Base-by-base conservation (phyloP, 2,888 invertebrate genomes). In the Malthinus flaveolus region DNA sequence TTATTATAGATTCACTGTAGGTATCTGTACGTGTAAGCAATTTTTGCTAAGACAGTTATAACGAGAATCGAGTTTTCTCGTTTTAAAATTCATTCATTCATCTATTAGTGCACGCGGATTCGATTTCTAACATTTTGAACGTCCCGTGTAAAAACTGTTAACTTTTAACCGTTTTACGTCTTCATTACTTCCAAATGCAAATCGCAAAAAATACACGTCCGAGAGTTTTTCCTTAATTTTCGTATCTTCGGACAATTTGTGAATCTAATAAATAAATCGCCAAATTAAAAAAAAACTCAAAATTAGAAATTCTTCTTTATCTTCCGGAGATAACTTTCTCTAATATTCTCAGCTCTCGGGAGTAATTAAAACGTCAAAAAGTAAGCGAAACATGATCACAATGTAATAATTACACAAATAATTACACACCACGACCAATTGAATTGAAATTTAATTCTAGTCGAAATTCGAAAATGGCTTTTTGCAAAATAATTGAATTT, bases 1-100 rank as follows among this genome's bases (percentile, higher is more conserved):
- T 52, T 53, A 52, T 51, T 54, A 49, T 53, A 49, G 59, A 54
- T 54, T 48, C 54, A 39, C 54, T 37, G 42, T 47, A 48, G 48
- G 47, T 39, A 42, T 5, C 3, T 23, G 23, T 23, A 23, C 2
- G 23, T n/a, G n/a, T n/a, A 42, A 44, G 52, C 52, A 47, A 54
- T 54, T 42, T 54, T 46, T 48, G 45, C 34, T 37, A 37, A 54
- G n/a, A 54, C 54, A 54, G 54, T 54, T 54, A 54, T 47, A 39
- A 35, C n/a, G 33, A 46, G 37, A 49, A 42, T 23, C 23, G 36
- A 37, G 45, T 15, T 35, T 10, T 48, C 48, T 32, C 13, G 44
- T 39, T 50, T 51, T 33, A 39, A 33, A 39, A 42, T 42, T 15
- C 44, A 44, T 51, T 51, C 51, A 51, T 51, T 51, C 39, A 51